Evolutionary conservation across 2,888 invertebrate species (phyloP).

Genomic region (Ophonus ardosiacus): DNA sequence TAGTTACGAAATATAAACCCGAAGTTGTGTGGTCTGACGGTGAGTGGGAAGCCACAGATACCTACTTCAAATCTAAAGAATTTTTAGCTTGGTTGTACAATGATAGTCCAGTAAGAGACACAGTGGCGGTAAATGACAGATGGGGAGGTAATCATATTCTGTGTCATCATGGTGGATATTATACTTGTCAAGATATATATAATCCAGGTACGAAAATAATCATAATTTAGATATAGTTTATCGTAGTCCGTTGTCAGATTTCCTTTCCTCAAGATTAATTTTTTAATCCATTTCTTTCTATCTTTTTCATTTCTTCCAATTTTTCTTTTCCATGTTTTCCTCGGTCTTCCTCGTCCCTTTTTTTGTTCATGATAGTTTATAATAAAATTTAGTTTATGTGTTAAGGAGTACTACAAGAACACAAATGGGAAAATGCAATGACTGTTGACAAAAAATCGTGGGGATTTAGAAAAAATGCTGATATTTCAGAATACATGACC

Average conservation of each 20-base stretch:
- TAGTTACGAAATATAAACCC: conserved; percentile 81
- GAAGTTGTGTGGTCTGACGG: conserved; percentile 94
- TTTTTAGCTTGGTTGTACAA: conserved; percentile 93
- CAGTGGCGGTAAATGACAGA: conserved; percentile 92
- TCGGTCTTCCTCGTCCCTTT: no score
- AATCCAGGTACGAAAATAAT: conserved; percentile 84
- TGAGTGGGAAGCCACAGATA: conserved; percentile 89
- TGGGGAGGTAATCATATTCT: conserved; percentile 88
- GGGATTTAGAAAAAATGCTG: conserved; percentile 89
- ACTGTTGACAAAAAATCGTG: conserved; percentile 92
- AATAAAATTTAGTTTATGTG: no score
- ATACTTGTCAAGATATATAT: conserved; percentile 88
- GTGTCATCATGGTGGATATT: conserved; percentile 91
- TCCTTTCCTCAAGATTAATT: no score
- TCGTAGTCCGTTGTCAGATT: no score
- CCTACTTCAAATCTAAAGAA: conserved; percentile 88
- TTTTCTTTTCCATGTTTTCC: no score
- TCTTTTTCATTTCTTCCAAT: no score
- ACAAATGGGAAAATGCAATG: conserved; percentile 96
- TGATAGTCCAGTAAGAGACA: conserved; percentile 89
- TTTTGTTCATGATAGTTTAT: no score
- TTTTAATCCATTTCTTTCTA: no score
- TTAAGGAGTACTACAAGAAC: conserved; percentile 79
- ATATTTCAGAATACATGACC: conserved; percentile 82
- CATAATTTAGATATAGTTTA: no score